Conservation (phyloP, 2,888 invertebrate species). For the Megastigmus dorsalis region DNA sequence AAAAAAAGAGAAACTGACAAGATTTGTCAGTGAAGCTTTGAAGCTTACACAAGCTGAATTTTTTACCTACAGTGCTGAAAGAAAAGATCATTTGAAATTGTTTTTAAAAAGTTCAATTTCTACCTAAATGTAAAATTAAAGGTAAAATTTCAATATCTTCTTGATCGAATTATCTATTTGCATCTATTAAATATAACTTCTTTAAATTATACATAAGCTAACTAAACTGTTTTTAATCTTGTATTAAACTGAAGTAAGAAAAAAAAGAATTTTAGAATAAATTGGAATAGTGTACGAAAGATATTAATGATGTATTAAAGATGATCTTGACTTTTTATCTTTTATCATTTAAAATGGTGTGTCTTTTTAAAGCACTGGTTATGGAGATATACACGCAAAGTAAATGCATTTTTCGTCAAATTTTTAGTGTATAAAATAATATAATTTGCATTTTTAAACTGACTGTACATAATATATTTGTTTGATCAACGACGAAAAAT, state of each 20-base stretch:
- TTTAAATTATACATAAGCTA: too few species aligned
- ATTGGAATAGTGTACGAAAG: background rate
- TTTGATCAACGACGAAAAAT: conserved; percentile 37
- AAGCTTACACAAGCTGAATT: conserved; percentile 6
- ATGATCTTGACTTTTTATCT: too few species aligned
- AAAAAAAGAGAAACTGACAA: conserved; percentile 5
- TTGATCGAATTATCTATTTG: too few species aligned
- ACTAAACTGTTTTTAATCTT: too few species aligned
- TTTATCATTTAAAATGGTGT: too few species aligned
- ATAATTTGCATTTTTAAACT: conserved; percentile 36
- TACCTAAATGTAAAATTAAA: too few species aligned
- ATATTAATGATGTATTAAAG: background rate
- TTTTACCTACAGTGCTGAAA: background rate
- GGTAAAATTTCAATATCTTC: too few species aligned
- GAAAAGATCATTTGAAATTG: background rate
- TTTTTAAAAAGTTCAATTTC: background rate
- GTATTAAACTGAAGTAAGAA: background rate
- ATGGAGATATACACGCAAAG: background rate
- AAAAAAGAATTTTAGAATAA: background rate
- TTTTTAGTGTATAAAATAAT: conserved; percentile 14
- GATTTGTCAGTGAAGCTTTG: conserved; percentile 19
- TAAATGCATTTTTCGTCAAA: background rate
- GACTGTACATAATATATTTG: conserved; percentile 45
- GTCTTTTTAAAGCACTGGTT: background rate
- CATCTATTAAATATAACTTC: too few species aligned